Conservation (phyloP, 2,797 vertebrate species). For the Cuniculus paca region DNA sequence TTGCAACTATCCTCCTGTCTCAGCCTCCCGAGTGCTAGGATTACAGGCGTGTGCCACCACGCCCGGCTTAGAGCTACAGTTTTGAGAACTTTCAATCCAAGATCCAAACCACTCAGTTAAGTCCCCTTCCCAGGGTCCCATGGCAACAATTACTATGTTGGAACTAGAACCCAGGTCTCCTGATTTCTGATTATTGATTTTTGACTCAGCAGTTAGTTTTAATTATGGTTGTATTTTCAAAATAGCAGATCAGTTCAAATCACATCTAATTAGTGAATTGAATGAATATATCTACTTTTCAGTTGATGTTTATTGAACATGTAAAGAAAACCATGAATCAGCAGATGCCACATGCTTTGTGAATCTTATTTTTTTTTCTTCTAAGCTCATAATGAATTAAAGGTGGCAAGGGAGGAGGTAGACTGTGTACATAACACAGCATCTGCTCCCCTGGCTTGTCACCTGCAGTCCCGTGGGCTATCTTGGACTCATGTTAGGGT, state of each 20-base stretch:
- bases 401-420: not conserved
- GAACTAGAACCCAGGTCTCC: not conserved
- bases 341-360: slow-evolving; percentile 7
- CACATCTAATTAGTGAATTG: not conserved
- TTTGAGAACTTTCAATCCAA: slow-evolving; percentile 38
- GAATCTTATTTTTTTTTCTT: not conserved
- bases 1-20: no score
- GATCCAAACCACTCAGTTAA: not conserved
- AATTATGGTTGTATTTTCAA: not conserved
- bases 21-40: no score
- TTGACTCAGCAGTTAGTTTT: slow-evolving; percentile 28
- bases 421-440: not conserved
- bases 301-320: not conserved
- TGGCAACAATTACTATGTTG: not conserved
- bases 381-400: not conserved
- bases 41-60: no score
- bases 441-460: not conserved
- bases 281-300: not conserved
- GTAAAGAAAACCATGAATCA: not conserved
- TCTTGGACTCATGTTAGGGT: not conserved
- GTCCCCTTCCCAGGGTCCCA: not conserved
- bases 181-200: not conserved
- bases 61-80: not conserved
- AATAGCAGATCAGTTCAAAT: not conserved
- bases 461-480: not conserved